These are phyloP conservation scores for Littorina saxatilis DNA, from an alignment of 1,140 invertebrate genomes.

Conservation along the genomic window DNA sequence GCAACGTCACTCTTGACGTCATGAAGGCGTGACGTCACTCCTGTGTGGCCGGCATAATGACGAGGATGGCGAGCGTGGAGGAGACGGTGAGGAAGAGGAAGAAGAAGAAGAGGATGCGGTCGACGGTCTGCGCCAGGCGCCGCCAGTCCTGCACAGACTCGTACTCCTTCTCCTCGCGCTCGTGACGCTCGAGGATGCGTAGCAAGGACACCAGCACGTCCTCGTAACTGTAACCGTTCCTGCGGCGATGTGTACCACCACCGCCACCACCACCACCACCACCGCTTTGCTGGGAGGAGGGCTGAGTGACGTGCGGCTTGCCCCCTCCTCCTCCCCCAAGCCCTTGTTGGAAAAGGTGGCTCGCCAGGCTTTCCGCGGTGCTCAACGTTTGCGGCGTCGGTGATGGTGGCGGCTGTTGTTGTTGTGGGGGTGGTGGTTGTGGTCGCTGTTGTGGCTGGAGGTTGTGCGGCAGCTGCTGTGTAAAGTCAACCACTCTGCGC, in stretches of 20 bases:
- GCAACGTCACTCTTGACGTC: conserved; percentile 32
- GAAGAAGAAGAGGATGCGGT: conserved; percentile 80
- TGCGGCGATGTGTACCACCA: background rate
- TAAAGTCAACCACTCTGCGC: background rate
- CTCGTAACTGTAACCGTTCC: conserved; percentile 60
- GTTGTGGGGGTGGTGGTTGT: background rate
- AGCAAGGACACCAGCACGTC: conserved; percentile 68
- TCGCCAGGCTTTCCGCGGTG: conserved; percentile 25
- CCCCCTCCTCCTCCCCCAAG: background rate
- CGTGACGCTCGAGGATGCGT: conserved; percentile 67
- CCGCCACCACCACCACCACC: background rate
- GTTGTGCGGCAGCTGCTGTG: background rate
- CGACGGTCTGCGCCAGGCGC: conserved; percentile 78
- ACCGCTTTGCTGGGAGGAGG: too few species aligned
- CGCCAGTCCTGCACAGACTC: conserved; percentile 79
- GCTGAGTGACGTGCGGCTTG: background rate
- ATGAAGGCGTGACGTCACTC: background rate
- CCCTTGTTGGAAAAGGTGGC: conserved; percentile 34
- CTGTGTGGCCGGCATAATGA: conserved; percentile 60
- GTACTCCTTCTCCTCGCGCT: conserved; percentile 65
- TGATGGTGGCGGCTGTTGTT: background rate
- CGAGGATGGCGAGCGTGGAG: conserved; percentile 77
- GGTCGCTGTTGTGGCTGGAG: background rate
- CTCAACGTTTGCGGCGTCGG: conserved; percentile 31
- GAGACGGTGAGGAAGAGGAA: conserved; percentile 78